Evolutionary conservation across 2,888 invertebrate species (phyloP).

Genomic region (Acleris laterana): DNA sequence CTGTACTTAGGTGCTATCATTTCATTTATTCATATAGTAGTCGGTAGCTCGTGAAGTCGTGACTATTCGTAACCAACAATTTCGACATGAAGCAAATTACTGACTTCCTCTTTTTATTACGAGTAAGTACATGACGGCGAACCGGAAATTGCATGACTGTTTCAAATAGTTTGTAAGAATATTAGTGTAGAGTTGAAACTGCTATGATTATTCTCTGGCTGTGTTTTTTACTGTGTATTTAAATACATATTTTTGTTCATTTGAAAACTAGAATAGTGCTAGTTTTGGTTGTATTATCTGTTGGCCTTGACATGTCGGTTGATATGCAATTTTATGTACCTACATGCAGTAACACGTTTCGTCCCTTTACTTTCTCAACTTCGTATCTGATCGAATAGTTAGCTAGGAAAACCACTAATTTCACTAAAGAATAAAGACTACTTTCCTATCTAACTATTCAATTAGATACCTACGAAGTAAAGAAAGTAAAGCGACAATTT

Average conservation of each 20-base stretch:
- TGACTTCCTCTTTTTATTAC: slow-evolving; percentile 1
- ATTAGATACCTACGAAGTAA: too few relatives aligned
- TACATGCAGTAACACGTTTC: too few relatives aligned
- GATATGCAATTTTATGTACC: too few relatives aligned
- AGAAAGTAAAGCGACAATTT: too few relatives aligned
- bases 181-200: neutral
- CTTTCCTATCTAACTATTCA: too few relatives aligned
- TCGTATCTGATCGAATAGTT: too few relatives aligned
- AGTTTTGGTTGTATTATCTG: neutral
- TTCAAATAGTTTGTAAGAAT: neutral
- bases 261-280: neutral
- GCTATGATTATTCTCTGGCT: neutral
- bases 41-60: too few relatives aligned
- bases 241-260: neutral
- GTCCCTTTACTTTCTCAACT: too few relatives aligned
- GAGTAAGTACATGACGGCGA: neutral
- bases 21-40: too few relatives aligned
- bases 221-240: neutral
- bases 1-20: too few relatives aligned
- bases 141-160: neutral
- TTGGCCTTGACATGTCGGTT: neutral
- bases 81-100: slow-evolving; percentile 8
- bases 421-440: too few relatives aligned
- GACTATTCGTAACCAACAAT: neutral
- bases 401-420: too few relatives aligned